phyloP scores from a whole-genome alignment of 2,797 vertebrate genomes.

The Paguma larvata region DNA sequence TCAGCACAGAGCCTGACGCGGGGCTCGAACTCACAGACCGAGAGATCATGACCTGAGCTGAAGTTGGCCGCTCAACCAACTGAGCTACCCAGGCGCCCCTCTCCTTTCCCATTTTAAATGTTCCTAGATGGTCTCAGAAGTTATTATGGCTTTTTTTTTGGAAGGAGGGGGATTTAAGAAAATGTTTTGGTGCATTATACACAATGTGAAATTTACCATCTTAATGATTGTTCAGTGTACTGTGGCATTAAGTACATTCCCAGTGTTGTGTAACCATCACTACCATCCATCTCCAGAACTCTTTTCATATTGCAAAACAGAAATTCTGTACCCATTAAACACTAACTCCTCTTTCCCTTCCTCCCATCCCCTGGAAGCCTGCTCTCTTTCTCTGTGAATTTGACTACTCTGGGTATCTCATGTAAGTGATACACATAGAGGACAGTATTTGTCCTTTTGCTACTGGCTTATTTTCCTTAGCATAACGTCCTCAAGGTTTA shows the following conservation, averaged over 20 bases:
- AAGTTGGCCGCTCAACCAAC: too few relatives aligned
- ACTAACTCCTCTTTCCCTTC: not conserved
- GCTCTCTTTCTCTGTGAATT: not conserved
- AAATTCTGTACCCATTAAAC: not conserved
- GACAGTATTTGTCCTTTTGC: not conserved
- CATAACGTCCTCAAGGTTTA: not conserved
- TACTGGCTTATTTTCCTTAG: not conserved
- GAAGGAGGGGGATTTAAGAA: not conserved
- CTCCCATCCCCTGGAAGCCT: not conserved
- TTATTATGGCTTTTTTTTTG: not conserved
- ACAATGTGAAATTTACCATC: not conserved
- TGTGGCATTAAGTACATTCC: not conserved
- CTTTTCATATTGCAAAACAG: not conserved
- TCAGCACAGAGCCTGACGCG: too few relatives aligned
- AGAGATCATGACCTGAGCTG: too few relatives aligned
- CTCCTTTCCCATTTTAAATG: slow-evolving; percentile 47
- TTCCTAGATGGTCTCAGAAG: slow-evolving; percentile 30
- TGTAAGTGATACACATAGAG: not conserved
- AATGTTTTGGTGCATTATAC: not conserved
- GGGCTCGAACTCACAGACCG: too few relatives aligned
- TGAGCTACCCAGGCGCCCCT: too few relatives aligned
- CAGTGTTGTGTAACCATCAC: not conserved
- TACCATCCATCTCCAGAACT: not conserved
- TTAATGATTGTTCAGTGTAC: not conserved
- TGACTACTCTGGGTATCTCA: not conserved